These are phyloP conservation scores for Falco concolor DNA, from an alignment of 2,797 vertebrate genomes.

Conservation along the genomic window DNA sequence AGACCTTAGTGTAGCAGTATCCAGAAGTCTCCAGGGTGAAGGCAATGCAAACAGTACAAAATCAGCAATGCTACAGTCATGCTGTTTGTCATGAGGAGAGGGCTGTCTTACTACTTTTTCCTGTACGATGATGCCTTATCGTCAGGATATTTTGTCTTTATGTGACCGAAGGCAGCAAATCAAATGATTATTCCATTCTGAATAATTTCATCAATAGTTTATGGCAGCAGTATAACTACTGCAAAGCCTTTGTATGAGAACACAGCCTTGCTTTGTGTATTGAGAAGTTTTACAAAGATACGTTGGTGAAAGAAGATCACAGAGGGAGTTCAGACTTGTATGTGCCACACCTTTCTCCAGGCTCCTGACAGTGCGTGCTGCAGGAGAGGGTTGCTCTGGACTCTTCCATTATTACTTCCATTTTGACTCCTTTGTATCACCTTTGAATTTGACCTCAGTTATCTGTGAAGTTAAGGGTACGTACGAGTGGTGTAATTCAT, in stretches of 20 bases:
- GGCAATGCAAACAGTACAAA: background rate
- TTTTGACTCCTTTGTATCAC: background rate
- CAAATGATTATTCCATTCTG: background rate
- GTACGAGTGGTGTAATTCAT: background rate
- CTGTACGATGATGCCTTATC: background rate
- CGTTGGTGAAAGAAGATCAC: background rate
- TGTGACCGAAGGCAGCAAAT: background rate
- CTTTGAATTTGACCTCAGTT: background rate
- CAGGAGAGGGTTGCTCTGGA: background rate
- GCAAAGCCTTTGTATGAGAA: background rate
- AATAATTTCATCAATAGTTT: background rate
- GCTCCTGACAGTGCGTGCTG: accelerated
- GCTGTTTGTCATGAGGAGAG: background rate
- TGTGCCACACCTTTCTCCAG: background rate
- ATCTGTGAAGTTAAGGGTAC: background rate
- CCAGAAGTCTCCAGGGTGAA: background rate
- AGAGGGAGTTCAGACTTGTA: background rate
- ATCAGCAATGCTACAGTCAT: background rate
- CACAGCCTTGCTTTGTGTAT: background rate
- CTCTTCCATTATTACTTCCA: background rate
- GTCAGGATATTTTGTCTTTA: background rate
- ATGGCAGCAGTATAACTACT: background rate
- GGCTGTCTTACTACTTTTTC: background rate
- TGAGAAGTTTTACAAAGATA: background rate
- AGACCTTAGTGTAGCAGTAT: background rate